A percentile compares a stretch with the other conserved stretches of the same genome.
phyloP scores from a whole-genome alignment of 2,888 invertebrate genomes.

The Deilephila porcellus region DNA sequence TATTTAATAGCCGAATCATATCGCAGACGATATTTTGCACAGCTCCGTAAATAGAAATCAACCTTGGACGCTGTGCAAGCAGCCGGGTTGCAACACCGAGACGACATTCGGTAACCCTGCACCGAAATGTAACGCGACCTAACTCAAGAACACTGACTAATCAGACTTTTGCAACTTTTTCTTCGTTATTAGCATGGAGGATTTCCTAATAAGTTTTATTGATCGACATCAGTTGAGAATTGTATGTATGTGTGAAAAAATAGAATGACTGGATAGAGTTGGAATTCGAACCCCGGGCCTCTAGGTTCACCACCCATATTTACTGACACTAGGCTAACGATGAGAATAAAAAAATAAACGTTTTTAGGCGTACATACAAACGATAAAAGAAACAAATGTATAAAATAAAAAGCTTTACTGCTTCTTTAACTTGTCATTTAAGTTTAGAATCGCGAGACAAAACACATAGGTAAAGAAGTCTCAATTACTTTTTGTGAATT shows the following conservation, averaged over 20 bases:
- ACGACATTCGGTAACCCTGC: slow-evolving; percentile 26
- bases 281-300: too few species aligned
- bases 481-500: background rate
- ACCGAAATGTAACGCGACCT: slow-evolving; percentile 25
- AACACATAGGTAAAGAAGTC: background rate
- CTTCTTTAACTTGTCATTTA: background rate
- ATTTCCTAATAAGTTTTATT: background rate
- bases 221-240: too few species aligned
- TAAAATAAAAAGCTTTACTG: background rate
- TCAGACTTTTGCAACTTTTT: background rate
- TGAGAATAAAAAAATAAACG: too few species aligned
- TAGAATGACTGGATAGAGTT: too few species aligned
- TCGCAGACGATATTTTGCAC: background rate
- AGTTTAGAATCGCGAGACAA: background rate
- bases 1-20: background rate
- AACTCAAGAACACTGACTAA: too few species aligned
- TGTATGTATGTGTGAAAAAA: too few species aligned
- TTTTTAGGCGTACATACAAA: too few species aligned
- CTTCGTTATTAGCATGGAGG: background rate
- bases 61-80: slow-evolving; percentile 26
- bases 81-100: slow-evolving; percentile 20
- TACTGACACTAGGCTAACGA: too few species aligned
- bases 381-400: background rate
- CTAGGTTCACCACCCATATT: too few species aligned
- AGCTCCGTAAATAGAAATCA: slow-evolving; percentile 27